Evolutionary conservation across 2,888 invertebrate species (phyloP), one percentile per base, ranked within the genome.

Genomic region (Gibbula magus): DNA sequence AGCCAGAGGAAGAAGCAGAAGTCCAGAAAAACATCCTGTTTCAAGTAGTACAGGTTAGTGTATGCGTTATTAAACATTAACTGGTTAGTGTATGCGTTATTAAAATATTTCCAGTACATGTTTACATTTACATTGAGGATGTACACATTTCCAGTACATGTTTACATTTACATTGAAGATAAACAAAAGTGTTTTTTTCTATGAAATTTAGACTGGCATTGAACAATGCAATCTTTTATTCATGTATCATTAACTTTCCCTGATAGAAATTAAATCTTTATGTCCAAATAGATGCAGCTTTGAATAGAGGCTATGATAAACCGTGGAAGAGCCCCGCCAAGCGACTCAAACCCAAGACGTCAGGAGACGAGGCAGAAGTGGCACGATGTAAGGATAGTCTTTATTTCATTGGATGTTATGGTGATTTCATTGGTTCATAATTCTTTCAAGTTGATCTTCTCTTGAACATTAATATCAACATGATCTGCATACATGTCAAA

Each of bases 311-410:
- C 10, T 89, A 89, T 83, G 86, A 88, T 20, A 88, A 86, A 74
- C 90, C 90, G 29, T 90, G 90, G 90, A 79, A 85, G 76, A 81
- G 85, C 7, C 83, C 86, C 10, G 85, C 85, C 25, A 88, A 86
- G 82, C 86, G 88, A 75, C 70, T 79, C 1, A 85, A 84, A 67
- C 83, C 86, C 0, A 86, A 81, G 66, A 82, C 77, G 1, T 78
- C 81, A 29, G 75, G 67, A 25, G 79, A 80, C 7, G 75, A 75
- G n/a, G 25, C 74, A 32, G 79, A 80, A 16, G 13, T 66, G 18
- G 35, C 53, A 5, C 51, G 51, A 74, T 39, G 74, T 74, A 25
- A 61, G 61, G 25, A 56, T 25, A 3, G 16, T 8, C 13, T 45
- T 10, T 45, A 10, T 45, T 13, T 45, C 1, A 45, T 45, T 1